phyloP scores from a whole-genome alignment of 2,113 vertebrate species.

The Alectura lathami region DNA sequence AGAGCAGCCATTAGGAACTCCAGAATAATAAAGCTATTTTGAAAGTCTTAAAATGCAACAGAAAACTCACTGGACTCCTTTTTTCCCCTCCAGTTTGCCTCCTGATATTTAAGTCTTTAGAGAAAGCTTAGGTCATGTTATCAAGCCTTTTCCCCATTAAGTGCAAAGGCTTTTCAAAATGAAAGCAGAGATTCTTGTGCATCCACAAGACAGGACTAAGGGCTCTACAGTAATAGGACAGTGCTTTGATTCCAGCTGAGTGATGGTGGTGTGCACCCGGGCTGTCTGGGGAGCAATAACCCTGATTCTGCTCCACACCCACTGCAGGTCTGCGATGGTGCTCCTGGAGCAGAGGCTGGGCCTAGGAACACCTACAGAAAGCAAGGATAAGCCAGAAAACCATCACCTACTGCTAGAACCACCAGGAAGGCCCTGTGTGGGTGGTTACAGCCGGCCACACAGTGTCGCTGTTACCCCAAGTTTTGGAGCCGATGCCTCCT shows the following conservation, averaged over 20 bases:
- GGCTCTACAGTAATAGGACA: background rate
- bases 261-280: background rate
- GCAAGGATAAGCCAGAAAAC: rapidly evolving
- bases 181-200: background rate
- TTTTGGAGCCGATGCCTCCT: background rate
- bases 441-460: background rate
- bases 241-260: background rate
- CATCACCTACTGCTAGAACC: rapidly evolving
- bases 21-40: background rate
- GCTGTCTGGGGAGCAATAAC: background rate
- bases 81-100: background rate
- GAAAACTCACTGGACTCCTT: background rate
- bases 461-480: constrained; percentile 64
- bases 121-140: background rate
- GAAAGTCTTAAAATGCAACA: background rate
- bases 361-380: rapidly evolving
- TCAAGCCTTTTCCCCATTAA: background rate
- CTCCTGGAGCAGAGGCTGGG: background rate
- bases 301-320: background rate
- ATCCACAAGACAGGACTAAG: background rate
- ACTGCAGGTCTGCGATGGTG: background rate
- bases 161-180: background rate
- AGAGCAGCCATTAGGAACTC: background rate
- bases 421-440: background rate
- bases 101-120: background rate